Percentiles rank a stretch among this genome's conserved stretches.
phyloP scores from a whole-genome alignment of 2,888 invertebrate species.

The Hyposoter dolosus region DNA sequence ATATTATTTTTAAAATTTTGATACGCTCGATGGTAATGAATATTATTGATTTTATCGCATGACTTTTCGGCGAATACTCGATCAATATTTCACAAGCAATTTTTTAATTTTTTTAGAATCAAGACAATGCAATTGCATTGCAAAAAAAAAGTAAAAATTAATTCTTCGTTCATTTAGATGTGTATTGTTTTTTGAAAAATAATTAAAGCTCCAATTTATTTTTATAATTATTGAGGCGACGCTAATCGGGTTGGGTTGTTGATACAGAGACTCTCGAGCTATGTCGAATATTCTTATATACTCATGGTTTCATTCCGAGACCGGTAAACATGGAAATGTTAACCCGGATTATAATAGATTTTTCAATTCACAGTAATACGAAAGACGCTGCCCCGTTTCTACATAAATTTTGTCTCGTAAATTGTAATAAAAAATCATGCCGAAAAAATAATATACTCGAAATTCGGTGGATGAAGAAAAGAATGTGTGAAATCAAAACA shows the following conservation, averaged over 20 bases:
- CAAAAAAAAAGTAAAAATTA: background rate
- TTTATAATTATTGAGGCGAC: background rate
- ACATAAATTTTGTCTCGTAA: background rate
- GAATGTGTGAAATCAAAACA: background rate
- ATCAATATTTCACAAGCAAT: background rate
- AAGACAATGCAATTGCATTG: background rate
- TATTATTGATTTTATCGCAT: too few relatives aligned
- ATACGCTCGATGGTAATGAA: too few relatives aligned
- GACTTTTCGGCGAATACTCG: too few relatives aligned
- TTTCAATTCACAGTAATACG: background rate
- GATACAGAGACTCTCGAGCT: background rate
- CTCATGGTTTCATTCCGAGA: background rate
- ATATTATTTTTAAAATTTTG: too few relatives aligned
- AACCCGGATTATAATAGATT: background rate
- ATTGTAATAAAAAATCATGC: background rate
- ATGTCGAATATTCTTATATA: background rate
- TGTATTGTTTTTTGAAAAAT: background rate
- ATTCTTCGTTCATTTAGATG: background rate
- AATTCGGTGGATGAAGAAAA: background rate
- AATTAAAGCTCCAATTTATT: background rate
- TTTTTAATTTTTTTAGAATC: background rate
- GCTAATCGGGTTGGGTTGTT: background rate
- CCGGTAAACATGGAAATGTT: conserved; percentile 14
- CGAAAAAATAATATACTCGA: background rate
- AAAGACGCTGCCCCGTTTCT: background rate